Evolutionary conservation across 2,113 vertebrate species (phyloP), one percentile per base, ranked within the genome.

Genomic region (Harpagus bidentatus): DNA sequence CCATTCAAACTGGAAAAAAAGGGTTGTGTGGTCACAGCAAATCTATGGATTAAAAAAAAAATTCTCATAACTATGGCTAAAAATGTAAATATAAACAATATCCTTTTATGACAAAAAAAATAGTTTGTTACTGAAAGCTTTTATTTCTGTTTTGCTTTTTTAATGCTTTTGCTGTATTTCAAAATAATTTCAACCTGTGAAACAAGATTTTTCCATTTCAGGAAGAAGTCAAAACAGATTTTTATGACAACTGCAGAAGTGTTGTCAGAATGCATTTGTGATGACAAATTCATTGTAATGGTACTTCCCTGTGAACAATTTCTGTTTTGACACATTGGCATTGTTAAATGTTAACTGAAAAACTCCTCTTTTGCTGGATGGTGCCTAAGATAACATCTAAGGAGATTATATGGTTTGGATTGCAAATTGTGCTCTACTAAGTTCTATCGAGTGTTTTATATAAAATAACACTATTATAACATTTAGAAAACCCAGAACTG

Each of bases 241-340:
- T 79, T 93, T 96, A 47, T 81, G 93, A 90, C 92, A 96, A 91
- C 70, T 85, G 87, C 78, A 76, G 61, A 87, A 83, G 52, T 32
- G 56, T 88, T 96, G 91, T 96, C 93, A 96, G 81, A 82, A 87
- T 52, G 82, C 26, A 34, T 79, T 95, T 95, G 90, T 84, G 81
- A 53, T 97, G 96, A 89, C 89, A 96, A 89, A 85, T 79, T 87
- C 40, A 56, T 79, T 95, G 70, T 91, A 87, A 85, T 85, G 62
- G 87, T 82, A 65, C 53, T 96, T 96, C 79, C 73, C 61, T 61
- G 34, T 72, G 91, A 93, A 72, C 56, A 72, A 23, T 87, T 90
- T 84, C 82, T 91, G 53, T 95, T 95, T 85, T 93, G 92, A 96
- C 84, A 65, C 73, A 28, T 15, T 71, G 65, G 70, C 5, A 7